phyloP scores from a whole-genome alignment of 2,113 vertebrate genomes.

The Hassar affinis region DNA sequence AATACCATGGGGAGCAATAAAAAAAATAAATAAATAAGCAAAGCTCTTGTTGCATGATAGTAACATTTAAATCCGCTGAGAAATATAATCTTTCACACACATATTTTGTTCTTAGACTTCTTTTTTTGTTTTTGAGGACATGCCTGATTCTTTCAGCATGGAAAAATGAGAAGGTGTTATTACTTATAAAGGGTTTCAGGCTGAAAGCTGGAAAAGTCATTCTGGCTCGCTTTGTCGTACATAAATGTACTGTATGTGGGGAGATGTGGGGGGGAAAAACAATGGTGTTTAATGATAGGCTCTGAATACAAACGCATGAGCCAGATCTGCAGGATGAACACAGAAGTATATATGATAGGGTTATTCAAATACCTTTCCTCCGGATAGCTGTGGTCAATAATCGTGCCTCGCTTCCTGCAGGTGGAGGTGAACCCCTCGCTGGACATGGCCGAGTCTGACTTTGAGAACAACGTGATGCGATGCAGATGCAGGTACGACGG shows the following conservation, averaged over 20 bases:
- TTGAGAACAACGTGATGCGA: slow-evolving; percentile 91
- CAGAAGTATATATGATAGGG: background rate
- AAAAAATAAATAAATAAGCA: slow-evolving; percentile 20
- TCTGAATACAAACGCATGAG: slow-evolving; percentile 52
- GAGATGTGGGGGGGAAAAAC: slow-evolving; percentile 63
- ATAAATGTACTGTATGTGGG: slow-evolving; percentile 44
- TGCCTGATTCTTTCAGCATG: background rate
- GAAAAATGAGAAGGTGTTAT: slow-evolving; percentile 27
- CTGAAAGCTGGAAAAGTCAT: slow-evolving; percentile 64
- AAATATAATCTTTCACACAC: slow-evolving; percentile 2
- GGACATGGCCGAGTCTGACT: slow-evolving; percentile 94
- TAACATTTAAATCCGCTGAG: slow-evolving; percentile 4
- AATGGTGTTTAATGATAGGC: slow-evolving; percentile 64
- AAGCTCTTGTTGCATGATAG: too few relatives aligned
- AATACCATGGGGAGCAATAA: slow-evolving; percentile 50
- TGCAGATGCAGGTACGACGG: slow-evolving; percentile 94
- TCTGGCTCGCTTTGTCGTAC: slow-evolving; percentile 53
- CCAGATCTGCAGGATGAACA: slow-evolving; percentile 49
- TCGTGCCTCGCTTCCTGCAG: slow-evolving; percentile 63
- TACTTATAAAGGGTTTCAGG: slow-evolving; percentile 57
- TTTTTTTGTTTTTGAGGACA: background rate
- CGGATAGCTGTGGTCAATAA: background rate
- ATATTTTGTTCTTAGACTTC: background rate
- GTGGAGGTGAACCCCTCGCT: slow-evolving; percentile 90
- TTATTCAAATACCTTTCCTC: background rate